Conservation (phyloP, 2,888 invertebrate genomes). For the Drosophila cracens region DNA sequence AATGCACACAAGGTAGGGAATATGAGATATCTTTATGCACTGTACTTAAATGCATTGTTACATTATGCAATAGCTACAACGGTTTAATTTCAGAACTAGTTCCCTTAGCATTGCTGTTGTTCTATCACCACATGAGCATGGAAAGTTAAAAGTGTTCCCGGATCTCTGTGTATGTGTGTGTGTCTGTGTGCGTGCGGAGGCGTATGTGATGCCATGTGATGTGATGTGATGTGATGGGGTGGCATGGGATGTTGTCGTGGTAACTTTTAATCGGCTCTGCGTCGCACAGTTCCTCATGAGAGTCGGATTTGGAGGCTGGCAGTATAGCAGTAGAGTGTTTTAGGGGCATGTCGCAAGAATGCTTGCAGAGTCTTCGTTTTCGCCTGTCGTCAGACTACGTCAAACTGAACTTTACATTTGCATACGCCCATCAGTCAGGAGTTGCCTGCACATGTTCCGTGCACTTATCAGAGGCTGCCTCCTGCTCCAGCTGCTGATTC, state of each 20-base stretch:
- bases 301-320: constrained; percentile 11
- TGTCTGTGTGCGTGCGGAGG: neutral
- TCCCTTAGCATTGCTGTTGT: neutral
- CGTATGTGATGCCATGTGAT: constrained; percentile 4
- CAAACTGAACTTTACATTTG: constrained; percentile 70
- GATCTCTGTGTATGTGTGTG: constrained; percentile 5
- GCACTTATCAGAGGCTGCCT: neutral
- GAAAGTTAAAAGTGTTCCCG: constrained; percentile 22
- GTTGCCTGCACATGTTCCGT: constrained; percentile 24
- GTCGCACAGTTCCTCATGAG: constrained; percentile 56
- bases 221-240: constrained; percentile 29
- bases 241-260: constrained; percentile 66
- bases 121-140: constrained; percentile 1
- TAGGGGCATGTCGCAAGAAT: constrained; percentile 37
- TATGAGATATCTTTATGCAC: neutral
- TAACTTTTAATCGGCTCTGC: constrained; percentile 82
- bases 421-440: constrained; percentile 73
- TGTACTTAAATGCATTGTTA: neutral
- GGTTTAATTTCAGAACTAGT: constrained; percentile 7
- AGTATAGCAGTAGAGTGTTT: neutral
- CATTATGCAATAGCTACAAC: neutral
- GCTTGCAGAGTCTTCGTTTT: constrained; percentile 33
- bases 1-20: neutral
- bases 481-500: neutral
- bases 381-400: constrained; percentile 63